Percentiles rank a stretch among this genome's conserved stretches.
Conservation (phyloP, 2,113 vertebrate genomes). For the Clinocottus analis region DNA sequence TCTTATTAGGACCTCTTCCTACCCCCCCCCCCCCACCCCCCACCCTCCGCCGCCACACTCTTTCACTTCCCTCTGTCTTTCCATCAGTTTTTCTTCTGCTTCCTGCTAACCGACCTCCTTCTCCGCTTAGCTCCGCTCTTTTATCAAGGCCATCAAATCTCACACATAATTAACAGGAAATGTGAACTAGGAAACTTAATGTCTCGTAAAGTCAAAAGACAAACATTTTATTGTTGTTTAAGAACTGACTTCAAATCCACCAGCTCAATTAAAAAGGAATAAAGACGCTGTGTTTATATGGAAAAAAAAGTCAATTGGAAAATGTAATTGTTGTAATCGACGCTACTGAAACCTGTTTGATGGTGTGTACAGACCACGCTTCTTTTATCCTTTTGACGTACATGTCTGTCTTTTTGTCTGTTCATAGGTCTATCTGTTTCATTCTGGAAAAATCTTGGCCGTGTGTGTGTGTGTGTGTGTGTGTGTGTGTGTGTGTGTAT, state of each 20-base stretch:
- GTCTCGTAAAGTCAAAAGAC: constrained; percentile 79
- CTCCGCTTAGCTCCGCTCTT: constrained; percentile 49
- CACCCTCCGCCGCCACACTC: no score
- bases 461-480: no score
- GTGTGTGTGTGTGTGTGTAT: no score
- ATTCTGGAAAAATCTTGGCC: neutral
- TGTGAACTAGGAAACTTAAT: constrained; percentile 74
- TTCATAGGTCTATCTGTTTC: constrained; percentile 10
- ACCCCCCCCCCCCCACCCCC: no score
- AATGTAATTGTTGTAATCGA: constrained; percentile 76
- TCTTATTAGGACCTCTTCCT: constrained; percentile 66
- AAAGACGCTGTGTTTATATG: constrained; percentile 78
- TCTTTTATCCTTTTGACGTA: constrained; percentile 55
- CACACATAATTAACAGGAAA: constrained; percentile 82
- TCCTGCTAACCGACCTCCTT: constrained; percentile 43
- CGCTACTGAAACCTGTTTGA: constrained; percentile 76
- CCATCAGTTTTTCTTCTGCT: constrained; percentile 52
- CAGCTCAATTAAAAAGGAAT: constrained; percentile 79
- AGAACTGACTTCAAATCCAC: constrained; percentile 82
- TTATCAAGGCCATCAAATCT: constrained; percentile 81
- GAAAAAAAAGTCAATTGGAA: constrained; percentile 82
- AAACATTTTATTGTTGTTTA: constrained; percentile 79
- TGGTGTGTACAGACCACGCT: constrained; percentile 49
- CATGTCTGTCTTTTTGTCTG: constrained; percentile 31
- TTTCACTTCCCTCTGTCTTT: constrained; percentile 44